Percentiles rank a stretch among this genome's conserved stretches.
Conservation (phyloP, 2,797 vertebrate genomes). For the Falco novaeseelandiae region DNA sequence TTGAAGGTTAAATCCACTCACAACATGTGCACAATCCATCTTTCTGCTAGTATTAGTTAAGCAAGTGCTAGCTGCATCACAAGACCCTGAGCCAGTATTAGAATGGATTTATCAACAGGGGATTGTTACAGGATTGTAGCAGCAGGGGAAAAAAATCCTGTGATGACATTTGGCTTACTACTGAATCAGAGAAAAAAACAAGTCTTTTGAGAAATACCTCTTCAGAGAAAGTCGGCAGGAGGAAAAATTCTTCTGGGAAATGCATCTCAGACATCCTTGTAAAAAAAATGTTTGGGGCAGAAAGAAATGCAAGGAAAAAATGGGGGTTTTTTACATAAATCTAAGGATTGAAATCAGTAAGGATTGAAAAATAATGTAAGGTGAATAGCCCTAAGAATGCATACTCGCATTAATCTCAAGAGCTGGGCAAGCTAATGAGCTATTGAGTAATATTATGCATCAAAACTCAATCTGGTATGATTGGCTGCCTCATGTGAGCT, state of each 20-base stretch:
- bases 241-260: background rate
- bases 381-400: background rate
- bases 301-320: background rate
- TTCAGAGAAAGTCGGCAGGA: background rate
- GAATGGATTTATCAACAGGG: background rate
- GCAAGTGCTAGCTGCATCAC: background rate
- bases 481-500: background rate
- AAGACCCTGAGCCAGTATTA: background rate
- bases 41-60: background rate
- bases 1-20: background rate
- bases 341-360: background rate
- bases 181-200: background rate
- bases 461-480: background rate
- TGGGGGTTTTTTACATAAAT: background rate
- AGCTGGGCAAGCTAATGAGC: background rate
- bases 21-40: background rate
- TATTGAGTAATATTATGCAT: background rate
- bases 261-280: background rate
- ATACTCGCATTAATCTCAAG: background rate
- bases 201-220: background rate
- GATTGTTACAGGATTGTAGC: background rate
- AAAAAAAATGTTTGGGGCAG: background rate
- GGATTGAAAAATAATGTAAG: background rate
- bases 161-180: background rate
- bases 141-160: background rate